Evolutionary conservation across 2,113 vertebrate genomes (phyloP), one percentile per base, ranked within the genome.

Genomic region (Oryzias melastigma): DNA sequence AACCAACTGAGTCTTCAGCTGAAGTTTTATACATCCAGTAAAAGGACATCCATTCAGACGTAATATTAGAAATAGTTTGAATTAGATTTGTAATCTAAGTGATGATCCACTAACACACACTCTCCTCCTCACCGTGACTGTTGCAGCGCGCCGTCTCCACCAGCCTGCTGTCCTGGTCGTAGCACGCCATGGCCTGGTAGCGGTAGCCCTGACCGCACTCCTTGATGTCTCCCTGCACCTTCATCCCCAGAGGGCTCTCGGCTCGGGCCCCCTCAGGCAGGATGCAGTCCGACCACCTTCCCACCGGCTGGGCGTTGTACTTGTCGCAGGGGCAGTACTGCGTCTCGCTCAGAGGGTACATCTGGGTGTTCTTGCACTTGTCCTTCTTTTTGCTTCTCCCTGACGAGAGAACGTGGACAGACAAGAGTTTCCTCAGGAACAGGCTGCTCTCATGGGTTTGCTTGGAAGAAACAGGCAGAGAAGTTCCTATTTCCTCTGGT

Each of bases 241-340:
- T 95, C 89, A 91, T 80, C 27, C 92, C 95, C 64, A 91, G 66
- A 7, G 89, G 1, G 5, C 78, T 83, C 65, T 96, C 95, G 4
- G 65, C 74, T 42, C 93, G 88, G 1, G 90, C 94, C 17, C 91
- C 95, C 62, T 97, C 95, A 0, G 96, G 94, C 52, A 99, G 89
- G 82, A 99, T 94, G 79, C 97, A 99, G 86, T 99, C 97, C 0
- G 97, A 99, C 96, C 96, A 99, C 72, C 97, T 95, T 12, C 97
- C 97, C 87, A 99, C 94, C 0, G 97, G 94, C 84, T 97, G 97
- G 14, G 96, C 95, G 0, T 92, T 98, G 80, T 98, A 98, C 73
- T 98, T 98, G 87, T 98, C 93, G 74, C 97, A 99, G 0, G 96
- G 97, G 70, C 97, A 99, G 81, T 96, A 98, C 80, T 98, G 97